Conservation (phyloP, 2,888 invertebrate species). For the Orthosia gracilis region DNA sequence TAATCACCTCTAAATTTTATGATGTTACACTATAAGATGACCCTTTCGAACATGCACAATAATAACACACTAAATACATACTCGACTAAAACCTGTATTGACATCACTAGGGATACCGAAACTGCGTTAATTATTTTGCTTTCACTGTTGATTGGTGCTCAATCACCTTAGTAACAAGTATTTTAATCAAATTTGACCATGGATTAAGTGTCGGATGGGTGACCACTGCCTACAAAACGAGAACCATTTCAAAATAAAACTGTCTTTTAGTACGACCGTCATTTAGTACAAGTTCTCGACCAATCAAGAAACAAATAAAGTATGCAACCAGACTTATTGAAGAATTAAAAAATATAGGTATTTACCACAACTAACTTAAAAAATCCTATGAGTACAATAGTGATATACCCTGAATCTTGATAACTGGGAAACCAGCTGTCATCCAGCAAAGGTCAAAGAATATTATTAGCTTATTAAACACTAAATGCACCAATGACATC, state of each 20-base stretch:
- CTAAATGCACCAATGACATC: slow-evolving; percentile 11
- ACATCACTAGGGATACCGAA: slow-evolving; percentile 22
- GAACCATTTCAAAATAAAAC: not conserved
- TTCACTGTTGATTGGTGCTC: slow-evolving; percentile 49
- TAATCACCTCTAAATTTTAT: slow-evolving; percentile 32
- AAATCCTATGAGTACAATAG: not conserved
- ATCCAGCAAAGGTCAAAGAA: slow-evolving; percentile 11
- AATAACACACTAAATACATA: slow-evolving; percentile 41
- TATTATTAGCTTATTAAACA: slow-evolving; percentile 16
- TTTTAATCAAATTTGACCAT: slow-evolving; percentile 19
- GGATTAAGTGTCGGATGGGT: slow-evolving; percentile 22
- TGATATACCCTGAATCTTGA: not conserved
- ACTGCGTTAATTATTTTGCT: slow-evolving; percentile 39
- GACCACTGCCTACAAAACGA: not conserved
- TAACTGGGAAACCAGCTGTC: not conserved
- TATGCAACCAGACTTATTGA: not conserved
- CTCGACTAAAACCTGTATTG: slow-evolving; percentile 19
- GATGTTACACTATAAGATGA: slow-evolving; percentile 24
- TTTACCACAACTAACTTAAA: not conserved
- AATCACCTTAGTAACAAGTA: slow-evolving; percentile 5
- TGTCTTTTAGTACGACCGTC: too few species aligned
- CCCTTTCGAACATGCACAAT: slow-evolving; percentile 36
- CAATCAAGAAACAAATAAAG: not conserved
- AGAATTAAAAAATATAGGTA: not conserved
- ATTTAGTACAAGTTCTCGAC: not conserved